Evolutionary conservation across 1,140 invertebrate genomes (phyloP).

Genomic region (Heterodera carotae): DNA sequence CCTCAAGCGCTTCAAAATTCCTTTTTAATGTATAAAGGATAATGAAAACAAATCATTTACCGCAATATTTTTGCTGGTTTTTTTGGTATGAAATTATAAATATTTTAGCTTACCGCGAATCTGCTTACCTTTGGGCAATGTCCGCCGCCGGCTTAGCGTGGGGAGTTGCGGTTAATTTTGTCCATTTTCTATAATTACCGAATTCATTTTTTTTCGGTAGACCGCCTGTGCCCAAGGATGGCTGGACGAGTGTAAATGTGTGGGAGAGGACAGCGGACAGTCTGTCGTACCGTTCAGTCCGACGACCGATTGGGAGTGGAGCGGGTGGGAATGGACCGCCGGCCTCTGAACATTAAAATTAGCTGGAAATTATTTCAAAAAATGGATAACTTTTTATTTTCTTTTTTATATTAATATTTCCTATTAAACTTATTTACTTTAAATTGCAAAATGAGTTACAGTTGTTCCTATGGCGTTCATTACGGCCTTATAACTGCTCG

Average conservation of each 20-base stretch:
- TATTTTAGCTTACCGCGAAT: conserved; percentile 60
- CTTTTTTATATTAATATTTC: too few species aligned
- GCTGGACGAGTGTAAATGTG: conserved; percentile 59
- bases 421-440: too few species aligned
- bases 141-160: conserved; percentile 60
- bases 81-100: conserved; percentile 2
- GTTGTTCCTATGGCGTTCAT: conserved; percentile 60
- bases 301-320: conserved; percentile 39
- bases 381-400: too few species aligned
- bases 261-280: conserved; percentile 4
- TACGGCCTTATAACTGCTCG: conserved; percentile 56
- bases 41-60: too few species aligned
- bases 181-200: conserved; percentile 6
- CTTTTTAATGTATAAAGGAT: too few species aligned
- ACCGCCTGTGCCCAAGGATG: conserved; percentile 56
- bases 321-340: not conserved
- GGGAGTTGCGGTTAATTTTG: conserved; percentile 57
- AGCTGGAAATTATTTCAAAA: too few species aligned
- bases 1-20: too few species aligned
- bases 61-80: too few species aligned
- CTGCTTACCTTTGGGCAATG: conserved; percentile 60
- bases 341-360: too few species aligned
- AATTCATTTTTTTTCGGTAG: conserved; percentile 2
- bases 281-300: not conserved
- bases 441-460: too few species aligned